Base-by-base conservation (phyloP, 2,113 vertebrate genomes). In the Coryphaenoides rupestris region DNA sequence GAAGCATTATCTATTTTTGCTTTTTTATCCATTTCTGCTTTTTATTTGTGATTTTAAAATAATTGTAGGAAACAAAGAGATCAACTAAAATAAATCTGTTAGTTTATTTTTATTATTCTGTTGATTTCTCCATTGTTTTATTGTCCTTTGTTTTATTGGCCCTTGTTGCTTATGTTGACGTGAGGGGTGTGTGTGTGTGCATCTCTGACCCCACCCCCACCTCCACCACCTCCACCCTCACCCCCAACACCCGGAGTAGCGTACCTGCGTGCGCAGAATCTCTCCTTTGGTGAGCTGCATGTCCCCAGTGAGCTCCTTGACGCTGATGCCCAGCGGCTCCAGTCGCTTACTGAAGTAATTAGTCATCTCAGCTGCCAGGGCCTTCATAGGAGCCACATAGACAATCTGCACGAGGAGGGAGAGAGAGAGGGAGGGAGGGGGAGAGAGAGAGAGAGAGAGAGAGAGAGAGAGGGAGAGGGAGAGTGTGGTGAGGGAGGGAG, bases 371-470 rank as follows among this genome's bases (percentile, higher is more conserved):
- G 96, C 97, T 90, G 97, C 97, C 91, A 99, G 87, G 75, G 96
- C 96, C 87, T 99, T 99, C 97, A 99, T 98, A 53, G 96, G 96
- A 87, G 96, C 96, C 80, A 98, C 96, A 66, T 98, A 99, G 5
- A 99, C 89, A 66, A 98, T 93, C 97, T 99, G 85, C 60, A 88
- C 53, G 78, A 78, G 86, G 86, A 81, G 76, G 56, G 21, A 58
- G 45, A 61, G 55, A 23, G 55, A 28, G 17, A 3, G 19, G 21
- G 4, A 72, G 65, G 19, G 12, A 5, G 55, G 7, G 63, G 52
- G 19, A 60, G 26, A 9, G 7, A 26, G 13, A 63, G 21, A 26
- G 61, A 0, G 28, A 14, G 64, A 28, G 21, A 81, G 56, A 76
- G 79, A 83, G 87, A 78, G 23, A 54, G 77, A 40, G 66, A 65